Conservation (phyloP, 2,888 invertebrate species). For the Cantharis lateralis region DNA sequence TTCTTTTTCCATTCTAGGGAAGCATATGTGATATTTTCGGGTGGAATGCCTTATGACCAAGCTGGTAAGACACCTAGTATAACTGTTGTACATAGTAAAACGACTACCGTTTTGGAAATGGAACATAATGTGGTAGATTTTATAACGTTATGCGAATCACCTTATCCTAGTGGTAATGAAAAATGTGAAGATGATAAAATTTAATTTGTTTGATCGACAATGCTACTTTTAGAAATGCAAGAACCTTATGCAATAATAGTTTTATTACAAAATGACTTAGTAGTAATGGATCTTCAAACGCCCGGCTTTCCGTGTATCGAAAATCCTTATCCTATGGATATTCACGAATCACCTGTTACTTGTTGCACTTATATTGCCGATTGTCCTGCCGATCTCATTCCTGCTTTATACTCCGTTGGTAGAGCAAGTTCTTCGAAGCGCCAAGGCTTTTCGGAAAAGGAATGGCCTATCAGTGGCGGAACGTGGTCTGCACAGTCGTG, state of each 20-base stretch:
- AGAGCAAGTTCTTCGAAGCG: constrained; percentile 70
- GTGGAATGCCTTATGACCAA: constrained; percentile 91
- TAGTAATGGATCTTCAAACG: constrained; percentile 94
- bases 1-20: constrained; percentile 67
- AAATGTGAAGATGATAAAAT: background rate
- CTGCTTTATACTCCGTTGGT: constrained; percentile 96
- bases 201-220: background rate
- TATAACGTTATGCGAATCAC: constrained; percentile 92
- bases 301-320: constrained; percentile 98
- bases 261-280: constrained; percentile 95
- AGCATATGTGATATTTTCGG: constrained; percentile 95
- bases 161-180: constrained; percentile 84
- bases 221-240: constrained; percentile 78
- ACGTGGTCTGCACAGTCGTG: constrained; percentile 95
- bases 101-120: constrained; percentile 98
- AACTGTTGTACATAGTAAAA: constrained; percentile 95
- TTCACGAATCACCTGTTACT: constrained; percentile 98
- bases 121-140: constrained; percentile 98
- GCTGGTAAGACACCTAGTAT: constrained; percentile 90
- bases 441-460: constrained; percentile 84
- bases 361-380: constrained; percentile 96
- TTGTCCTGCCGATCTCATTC: constrained; percentile 96
- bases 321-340: constrained; percentile 99
- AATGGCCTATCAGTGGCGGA: constrained; percentile 97
- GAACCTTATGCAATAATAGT: constrained; percentile 98